Percentiles rank a stretch among this genome's conserved stretches.
Conservation (phyloP, 23 tunicate species). For the Phallusia fumigata region DNA sequence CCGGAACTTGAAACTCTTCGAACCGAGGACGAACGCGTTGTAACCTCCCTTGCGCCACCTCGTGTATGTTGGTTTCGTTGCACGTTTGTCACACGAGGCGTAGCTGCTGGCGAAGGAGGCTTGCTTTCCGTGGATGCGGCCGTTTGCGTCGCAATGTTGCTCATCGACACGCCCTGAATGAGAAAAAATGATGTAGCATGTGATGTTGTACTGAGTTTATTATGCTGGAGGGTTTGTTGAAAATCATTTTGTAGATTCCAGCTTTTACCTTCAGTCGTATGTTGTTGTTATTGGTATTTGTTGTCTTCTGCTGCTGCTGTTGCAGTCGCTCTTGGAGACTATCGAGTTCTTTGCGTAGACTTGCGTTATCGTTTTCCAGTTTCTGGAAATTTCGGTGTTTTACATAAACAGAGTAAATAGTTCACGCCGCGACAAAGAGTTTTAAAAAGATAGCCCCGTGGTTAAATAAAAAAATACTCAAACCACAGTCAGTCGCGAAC, state of each 20-base stretch:
- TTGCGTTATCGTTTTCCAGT: conserved; percentile 23
- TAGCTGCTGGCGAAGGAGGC: background rate
- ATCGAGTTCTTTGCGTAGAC: conserved; percentile 23
- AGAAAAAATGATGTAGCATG: no score
- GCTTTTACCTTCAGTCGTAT: conserved; percentile 14
- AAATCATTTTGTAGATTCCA: background rate
- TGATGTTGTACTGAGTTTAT: background rate
- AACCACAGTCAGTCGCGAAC: no score
- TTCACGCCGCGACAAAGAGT: background rate
- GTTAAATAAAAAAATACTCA: no score
- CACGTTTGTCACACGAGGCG: background rate
- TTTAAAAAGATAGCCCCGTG: no score
- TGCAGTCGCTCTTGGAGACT: conserved; percentile 3
- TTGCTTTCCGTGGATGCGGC: background rate
- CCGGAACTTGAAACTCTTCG: background rate
- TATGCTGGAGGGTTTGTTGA: background rate
- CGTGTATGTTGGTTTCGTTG: background rate
- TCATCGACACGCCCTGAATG: background rate
- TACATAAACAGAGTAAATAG: background rate
- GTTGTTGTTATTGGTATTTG: conserved; percentile 33
- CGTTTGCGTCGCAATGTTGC: background rate
- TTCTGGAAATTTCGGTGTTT: background rate
- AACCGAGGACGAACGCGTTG: background rate
- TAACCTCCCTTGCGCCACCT: background rate
- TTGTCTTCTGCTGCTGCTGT: conserved; percentile 3